Conservation (phyloP, 2,113 vertebrate genomes). For the Anthoscopus minutus region DNA sequence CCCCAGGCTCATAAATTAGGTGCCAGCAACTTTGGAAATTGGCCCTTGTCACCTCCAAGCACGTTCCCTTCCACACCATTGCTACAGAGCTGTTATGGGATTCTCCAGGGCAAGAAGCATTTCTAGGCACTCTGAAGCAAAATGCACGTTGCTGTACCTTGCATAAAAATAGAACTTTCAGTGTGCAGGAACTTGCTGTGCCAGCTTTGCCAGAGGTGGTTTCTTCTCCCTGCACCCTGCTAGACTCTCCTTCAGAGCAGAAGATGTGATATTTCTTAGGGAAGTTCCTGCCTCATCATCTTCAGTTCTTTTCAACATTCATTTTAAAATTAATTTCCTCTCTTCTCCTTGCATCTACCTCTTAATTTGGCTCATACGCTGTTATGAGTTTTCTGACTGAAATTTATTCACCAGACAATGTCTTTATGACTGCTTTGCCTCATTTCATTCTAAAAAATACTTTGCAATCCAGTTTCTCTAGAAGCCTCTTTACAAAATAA, state of each 20-base stretch:
- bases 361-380: constrained; percentile 9
- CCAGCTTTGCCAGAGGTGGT: not conserved
- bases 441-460: not conserved
- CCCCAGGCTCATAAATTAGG: constrained; percentile 21
- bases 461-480: not conserved
- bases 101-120: not conserved
- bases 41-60: not conserved
- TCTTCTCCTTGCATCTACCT: not conserved
- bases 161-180: not conserved
- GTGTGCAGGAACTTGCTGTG: not conserved
- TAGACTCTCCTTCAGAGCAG: not conserved
- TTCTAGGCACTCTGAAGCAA: not conserved
- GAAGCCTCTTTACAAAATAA: not conserved
- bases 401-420: constrained; percentile 29
- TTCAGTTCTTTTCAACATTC: not conserved
- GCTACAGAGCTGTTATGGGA: not conserved
- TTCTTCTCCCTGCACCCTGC: not conserved
- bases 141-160: not conserved
- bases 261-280: not conserved
- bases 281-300: not conserved
- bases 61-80: not conserved
- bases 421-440: constrained; percentile 5
- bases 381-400: not conserved
- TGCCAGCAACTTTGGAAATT: constrained; percentile 30
- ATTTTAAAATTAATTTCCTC: not conserved